Percentiles rank a stretch among this genome's conserved stretches.
These are phyloP conservation scores for Colletes collaris DNA, from an alignment of 2,888 invertebrate species.

Conservation along the genomic window DNA sequence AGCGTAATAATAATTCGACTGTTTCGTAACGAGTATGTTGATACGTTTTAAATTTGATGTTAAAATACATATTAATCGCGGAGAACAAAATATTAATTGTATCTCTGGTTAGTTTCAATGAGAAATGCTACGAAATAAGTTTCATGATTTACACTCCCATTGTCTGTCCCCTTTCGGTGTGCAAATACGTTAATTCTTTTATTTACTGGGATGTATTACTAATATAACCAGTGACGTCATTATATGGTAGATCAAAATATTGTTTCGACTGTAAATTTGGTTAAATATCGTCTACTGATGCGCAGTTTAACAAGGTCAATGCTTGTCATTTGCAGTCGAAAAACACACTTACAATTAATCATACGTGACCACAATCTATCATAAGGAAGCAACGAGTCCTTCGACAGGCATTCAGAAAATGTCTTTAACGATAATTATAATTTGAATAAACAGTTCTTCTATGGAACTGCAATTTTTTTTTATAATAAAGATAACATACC, in stretches of 20 bases:
- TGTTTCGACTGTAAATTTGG: conserved; percentile 26
- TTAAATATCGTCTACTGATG: background rate
- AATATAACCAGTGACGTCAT: background rate
- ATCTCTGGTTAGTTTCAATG: background rate
- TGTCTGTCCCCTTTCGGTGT: too few species aligned
- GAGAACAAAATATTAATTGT: too few species aligned
- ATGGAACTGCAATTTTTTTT: background rate
- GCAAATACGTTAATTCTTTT: conserved; percentile 9
- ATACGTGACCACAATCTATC: too few species aligned
- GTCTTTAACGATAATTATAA: background rate
- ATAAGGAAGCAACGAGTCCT: background rate
- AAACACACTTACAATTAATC: too few species aligned
- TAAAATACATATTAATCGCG: too few species aligned
- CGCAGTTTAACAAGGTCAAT: background rate
- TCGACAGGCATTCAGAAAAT: background rate
- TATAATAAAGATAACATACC: conserved; percentile 83
- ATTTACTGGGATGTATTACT: conserved; percentile 8
- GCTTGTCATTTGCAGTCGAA: too few species aligned
- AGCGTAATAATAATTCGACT: background rate
- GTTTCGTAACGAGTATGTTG: background rate
- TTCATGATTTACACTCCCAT: background rate
- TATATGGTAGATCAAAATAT: conserved; percentile 2
- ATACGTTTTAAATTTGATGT: too few species aligned
- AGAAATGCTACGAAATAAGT: too few species aligned
- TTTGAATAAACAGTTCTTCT: too few species aligned